Base-by-base conservation (phyloP, 2,888 invertebrate species). In the Kuschelorhynchus macadamiae region DNA sequence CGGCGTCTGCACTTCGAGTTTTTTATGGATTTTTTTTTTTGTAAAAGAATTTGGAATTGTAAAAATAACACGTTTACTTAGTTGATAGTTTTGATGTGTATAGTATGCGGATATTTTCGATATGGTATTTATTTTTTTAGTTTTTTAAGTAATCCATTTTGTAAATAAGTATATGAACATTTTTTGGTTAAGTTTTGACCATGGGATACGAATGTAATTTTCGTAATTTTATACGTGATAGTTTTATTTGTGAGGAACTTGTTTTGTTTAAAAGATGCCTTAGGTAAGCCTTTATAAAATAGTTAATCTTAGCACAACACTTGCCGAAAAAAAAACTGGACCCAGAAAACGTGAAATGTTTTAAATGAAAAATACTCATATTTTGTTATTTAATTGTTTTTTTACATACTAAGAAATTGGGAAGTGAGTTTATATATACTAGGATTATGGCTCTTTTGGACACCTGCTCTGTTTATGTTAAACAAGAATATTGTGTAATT, bases 181-280 rank as follows among this genome's bases (percentile, higher is more conserved):
- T 14, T 30, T 25, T 16, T 18, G 33, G 50, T 50, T 36, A 1
- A 21, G 9, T 36, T 12, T 36, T 12, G 11, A 30, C 41, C 16
- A 55, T 55, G 55, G 55, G 21, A 25, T 55, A 3, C 11, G 36
- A 36, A n/a, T 9, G 39, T n/a, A n/a, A n/a, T n/a, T 25, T 25
- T 16, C 41, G 14, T 25, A 5, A 55, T 42, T 55, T 55, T 55
- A 42, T 16, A 42, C 7, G 39, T 11, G 55, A 25, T 25, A 5
- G n/a, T 46, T 1, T 9, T 11, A n/a, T 44, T 44, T 5, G 18
- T 4, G 57, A 57, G 46, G 57, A 57, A 33, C 33, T 57, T 33
- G 1, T 46, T 18, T 46, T 57, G 5, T 57, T 30, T 57, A 57
- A 57, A 46, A 57, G 46, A 32, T 57, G 33, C 21, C 47, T 57